Percentiles rank a stretch among this genome's conserved stretches.
These are phyloP conservation scores for Laodelphax striatellus DNA, from an alignment of 1,140 invertebrate species.

Conservation along the genomic window DNA sequence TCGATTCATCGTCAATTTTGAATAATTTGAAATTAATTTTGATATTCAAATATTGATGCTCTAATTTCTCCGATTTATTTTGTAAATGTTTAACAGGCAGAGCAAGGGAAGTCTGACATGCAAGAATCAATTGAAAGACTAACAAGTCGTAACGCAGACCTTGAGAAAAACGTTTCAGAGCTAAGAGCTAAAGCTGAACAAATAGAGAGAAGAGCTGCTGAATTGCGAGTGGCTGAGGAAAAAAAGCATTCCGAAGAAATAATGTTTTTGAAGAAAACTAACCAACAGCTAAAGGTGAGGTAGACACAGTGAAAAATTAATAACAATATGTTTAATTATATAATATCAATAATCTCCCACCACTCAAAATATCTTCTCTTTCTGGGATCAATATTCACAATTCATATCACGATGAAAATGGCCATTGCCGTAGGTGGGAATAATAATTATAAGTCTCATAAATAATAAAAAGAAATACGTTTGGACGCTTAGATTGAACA, in stretches of 20 bases:
- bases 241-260: slow-evolving; percentile 87
- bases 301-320: not conserved
- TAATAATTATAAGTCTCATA: too few relatives aligned
- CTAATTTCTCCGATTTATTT: too few relatives aligned
- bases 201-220: slow-evolving; percentile 64
- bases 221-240: slow-evolving; percentile 73
- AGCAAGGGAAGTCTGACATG: slow-evolving; percentile 60
- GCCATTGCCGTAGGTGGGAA: too few relatives aligned
- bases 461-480: too few relatives aligned
- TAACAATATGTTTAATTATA: not conserved
- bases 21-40: too few relatives aligned
- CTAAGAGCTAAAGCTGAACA: slow-evolving; percentile 74
- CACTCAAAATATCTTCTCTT: too few relatives aligned
- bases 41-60: too few relatives aligned
- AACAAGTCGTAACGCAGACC: slow-evolving; percentile 52
- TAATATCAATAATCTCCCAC: too few relatives aligned
- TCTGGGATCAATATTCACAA: too few relatives aligned
- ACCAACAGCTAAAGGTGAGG: slow-evolving; percentile 77
- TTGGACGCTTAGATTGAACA: too few relatives aligned
- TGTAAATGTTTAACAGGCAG: slow-evolving; percentile 29
- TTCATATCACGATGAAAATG: too few relatives aligned
- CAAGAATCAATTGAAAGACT: slow-evolving; percentile 46
- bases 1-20: too few relatives aligned
- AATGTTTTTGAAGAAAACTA: slow-evolving; percentile 82
- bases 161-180: slow-evolving; percentile 71